Conservation (phyloP, 2,797 vertebrate species). For the Pangasius djambal region DNA sequence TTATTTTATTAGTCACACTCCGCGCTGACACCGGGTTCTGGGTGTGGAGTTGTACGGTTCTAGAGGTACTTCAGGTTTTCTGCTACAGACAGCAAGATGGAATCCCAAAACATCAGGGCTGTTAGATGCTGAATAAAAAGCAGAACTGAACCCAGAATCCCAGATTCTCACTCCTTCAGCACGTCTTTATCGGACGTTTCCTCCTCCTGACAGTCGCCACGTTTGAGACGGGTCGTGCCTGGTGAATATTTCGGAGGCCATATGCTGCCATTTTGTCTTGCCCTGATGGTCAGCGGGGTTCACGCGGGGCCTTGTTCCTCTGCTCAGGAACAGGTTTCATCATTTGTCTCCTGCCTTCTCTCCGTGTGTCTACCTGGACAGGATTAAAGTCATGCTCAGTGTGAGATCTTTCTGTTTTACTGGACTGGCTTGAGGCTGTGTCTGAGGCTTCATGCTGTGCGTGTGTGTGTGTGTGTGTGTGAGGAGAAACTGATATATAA, state of each 20-base stretch:
- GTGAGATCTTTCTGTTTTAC: slow-evolving; percentile 20
- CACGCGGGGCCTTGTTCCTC: slow-evolving; percentile 35
- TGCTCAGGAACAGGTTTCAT: slow-evolving; percentile 36
- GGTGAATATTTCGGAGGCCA: neutral
- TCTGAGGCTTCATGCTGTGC: slow-evolving; percentile 26
- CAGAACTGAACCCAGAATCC: neutral
- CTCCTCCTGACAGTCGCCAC: neutral
- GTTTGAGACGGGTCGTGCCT: neutral
- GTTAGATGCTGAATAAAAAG: neutral
- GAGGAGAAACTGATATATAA: slow-evolving; percentile 47
- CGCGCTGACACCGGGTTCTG: too few species aligned
- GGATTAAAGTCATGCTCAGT: slow-evolving; percentile 61
- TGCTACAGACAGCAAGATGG: neutral
- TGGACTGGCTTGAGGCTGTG: slow-evolving; percentile 2
- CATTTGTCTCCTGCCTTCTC: slow-evolving; percentile 34
- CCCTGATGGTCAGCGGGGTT: slow-evolving; percentile 25
- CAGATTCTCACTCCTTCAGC: neutral
- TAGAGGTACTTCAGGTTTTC: neutral
- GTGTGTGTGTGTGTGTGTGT: slow-evolving; percentile 17
- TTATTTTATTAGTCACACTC: too few species aligned
- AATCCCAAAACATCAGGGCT: neutral
- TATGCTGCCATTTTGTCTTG: slow-evolving; percentile 37
- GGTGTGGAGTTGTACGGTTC: neutral
- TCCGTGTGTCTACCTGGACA: slow-evolving; percentile 42
- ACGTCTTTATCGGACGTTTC: neutral